A percentile compares a stretch with the other conserved stretches of the same genome.
Conservation (phyloP, 2,888 invertebrate genomes). For the Epirrhoe alternata region DNA sequence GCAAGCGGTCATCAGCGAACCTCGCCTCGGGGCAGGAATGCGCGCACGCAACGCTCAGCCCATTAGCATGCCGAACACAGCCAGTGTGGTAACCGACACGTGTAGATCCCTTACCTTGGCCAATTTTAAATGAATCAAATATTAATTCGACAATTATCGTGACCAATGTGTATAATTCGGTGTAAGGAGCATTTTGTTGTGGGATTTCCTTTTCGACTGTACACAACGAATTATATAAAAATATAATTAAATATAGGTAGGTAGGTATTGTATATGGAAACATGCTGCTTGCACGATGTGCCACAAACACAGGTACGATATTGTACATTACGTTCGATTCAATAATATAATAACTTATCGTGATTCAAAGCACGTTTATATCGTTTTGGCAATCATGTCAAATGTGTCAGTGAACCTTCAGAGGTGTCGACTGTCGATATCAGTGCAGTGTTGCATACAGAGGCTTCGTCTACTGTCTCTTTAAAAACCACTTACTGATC, state of each 20-base stretch:
- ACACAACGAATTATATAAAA: too few species aligned
- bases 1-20: constrained; percentile 45
- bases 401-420: constrained; percentile 63
- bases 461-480: not conserved
- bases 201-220: too few species aligned
- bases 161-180: constrained; percentile 38
- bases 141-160: constrained; percentile 59
- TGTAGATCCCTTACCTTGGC: constrained; percentile 71
- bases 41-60: constrained; percentile 67
- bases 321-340: not conserved
- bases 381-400: constrained; percentile 58
- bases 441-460: constrained; percentile 22
- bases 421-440: constrained; percentile 30
- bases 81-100: constrained; percentile 68
- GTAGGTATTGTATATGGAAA: too few species aligned
- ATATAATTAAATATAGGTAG: too few species aligned
- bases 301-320: not conserved
- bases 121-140: constrained; percentile 68
- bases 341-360: constrained; percentile 20
- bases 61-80: constrained; percentile 77
- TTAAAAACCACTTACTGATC: too few species aligned
- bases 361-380: constrained; percentile 44
- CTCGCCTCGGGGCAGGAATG: constrained; percentile 66
- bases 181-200: not conserved
- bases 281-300: too few species aligned